phyloP scores from a whole-genome alignment of 2,888 invertebrate species.

The Nomada lathburiana region DNA sequence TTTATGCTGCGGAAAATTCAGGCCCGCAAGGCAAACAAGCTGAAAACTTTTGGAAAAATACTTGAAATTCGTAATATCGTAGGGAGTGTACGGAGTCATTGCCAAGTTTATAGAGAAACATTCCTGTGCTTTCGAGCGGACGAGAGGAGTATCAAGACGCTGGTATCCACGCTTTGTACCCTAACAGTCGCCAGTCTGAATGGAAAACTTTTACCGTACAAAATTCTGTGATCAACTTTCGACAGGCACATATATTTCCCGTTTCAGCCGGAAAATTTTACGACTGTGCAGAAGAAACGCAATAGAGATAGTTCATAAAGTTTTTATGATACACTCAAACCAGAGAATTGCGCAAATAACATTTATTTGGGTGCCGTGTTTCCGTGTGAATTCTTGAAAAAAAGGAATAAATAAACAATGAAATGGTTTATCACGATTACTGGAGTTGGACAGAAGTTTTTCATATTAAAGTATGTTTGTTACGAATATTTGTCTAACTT shows the following conservation, averaged over 20 bases:
- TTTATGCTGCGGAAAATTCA: slow-evolving; percentile 16
- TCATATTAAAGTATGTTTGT: neutral
- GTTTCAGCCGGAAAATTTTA: slow-evolving; percentile 21
- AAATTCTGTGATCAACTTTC: slow-evolving; percentile 65
- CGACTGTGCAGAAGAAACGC: slow-evolving; percentile 35
- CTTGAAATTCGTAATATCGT: slow-evolving; percentile 62
- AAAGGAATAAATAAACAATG: neutral
- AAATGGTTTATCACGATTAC: neutral
- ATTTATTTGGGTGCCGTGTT: neutral
- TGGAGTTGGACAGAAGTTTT: neutral
- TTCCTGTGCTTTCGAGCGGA: slow-evolving; percentile 68
- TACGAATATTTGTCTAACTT: no score
- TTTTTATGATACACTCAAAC: slow-evolving; percentile 40
- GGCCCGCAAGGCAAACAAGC: slow-evolving; percentile 42
- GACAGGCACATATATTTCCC: slow-evolving; percentile 40
- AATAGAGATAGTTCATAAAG: slow-evolving; percentile 55
- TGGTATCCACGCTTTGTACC: slow-evolving; percentile 48
- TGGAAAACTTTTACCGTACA: slow-evolving; percentile 67
- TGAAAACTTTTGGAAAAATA: slow-evolving; percentile 67
- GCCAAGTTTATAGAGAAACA: slow-evolving; percentile 69
- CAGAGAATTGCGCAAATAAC: slow-evolving; percentile 1
- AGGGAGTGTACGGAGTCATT: slow-evolving; percentile 67
- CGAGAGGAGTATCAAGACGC: slow-evolving; percentile 47
- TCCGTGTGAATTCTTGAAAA: neutral
- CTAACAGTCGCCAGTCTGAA: slow-evolving; percentile 62